These are phyloP conservation scores for Ctenicera cuprea DNA, from an alignment of 2,888 invertebrate species.

Conservation along the genomic window DNA sequence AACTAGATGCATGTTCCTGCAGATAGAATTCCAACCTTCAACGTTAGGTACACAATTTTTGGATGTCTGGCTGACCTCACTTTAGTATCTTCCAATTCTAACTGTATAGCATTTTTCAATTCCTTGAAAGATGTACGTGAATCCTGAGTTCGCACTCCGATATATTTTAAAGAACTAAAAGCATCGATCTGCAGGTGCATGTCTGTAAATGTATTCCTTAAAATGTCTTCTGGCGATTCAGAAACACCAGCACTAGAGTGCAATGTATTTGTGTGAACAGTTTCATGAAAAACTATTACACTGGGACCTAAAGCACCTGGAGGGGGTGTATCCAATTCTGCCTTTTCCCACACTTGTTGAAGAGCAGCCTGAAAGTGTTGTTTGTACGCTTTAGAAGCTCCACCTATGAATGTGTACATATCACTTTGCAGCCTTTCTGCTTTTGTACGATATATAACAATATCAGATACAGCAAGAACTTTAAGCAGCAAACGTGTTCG, in stretches of 20 bases:
- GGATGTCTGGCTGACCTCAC: constrained; percentile 82
- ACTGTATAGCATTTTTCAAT: constrained; percentile 76
- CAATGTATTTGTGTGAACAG: constrained; percentile 81
- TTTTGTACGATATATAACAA: constrained; percentile 85
- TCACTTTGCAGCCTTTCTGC: constrained; percentile 85
- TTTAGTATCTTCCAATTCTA: constrained; percentile 81
- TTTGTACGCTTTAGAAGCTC: constrained; percentile 84
- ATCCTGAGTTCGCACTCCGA: constrained; percentile 77
- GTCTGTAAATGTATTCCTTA: constrained; percentile 78
- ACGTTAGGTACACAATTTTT: constrained; percentile 79
- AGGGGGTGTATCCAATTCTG: constrained; percentile 62
- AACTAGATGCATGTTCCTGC: too few species aligned
- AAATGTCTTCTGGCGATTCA: constrained; percentile 78
- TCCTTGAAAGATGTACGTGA: constrained; percentile 78
- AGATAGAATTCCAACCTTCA: constrained; percentile 74
- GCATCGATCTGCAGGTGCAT: constrained; percentile 80
- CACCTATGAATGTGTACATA: constrained; percentile 85
- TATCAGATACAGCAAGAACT: constrained; percentile 87
- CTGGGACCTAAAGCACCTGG: constrained; percentile 81
- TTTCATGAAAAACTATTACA: constrained; percentile 88
- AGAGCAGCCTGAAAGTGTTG: constrained; percentile 82
- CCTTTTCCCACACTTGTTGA: constrained; percentile 64
- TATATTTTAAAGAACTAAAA: constrained; percentile 82
- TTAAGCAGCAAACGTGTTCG: constrained; percentile 83
- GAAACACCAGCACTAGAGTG: constrained; percentile 75